These are phyloP conservation scores for Hemicordylus capensis DNA, from an alignment of 2,113 vertebrate genomes.

Conservation along the genomic window DNA sequence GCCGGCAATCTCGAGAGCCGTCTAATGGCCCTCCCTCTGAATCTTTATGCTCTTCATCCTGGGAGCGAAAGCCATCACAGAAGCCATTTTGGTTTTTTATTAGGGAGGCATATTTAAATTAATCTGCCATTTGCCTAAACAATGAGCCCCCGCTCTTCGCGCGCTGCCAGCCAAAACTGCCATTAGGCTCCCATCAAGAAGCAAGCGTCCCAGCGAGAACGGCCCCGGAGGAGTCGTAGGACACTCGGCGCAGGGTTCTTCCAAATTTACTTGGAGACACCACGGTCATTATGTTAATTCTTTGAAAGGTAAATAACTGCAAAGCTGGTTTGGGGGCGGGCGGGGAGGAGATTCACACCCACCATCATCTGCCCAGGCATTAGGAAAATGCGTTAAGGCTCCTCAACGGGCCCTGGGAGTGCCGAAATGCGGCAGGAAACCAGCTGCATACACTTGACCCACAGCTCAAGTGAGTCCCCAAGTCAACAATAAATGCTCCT, in stretches of 20 bases:
- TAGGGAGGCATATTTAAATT: constrained; percentile 89
- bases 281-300: constrained; percentile 83
- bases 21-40: constrained; percentile 81
- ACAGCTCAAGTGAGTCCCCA: too few relatives aligned
- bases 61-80: constrained; percentile 81
- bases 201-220: constrained; percentile 80
- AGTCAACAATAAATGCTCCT: too few relatives aligned
- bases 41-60: constrained; percentile 82
- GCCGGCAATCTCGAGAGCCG: constrained; percentile 78
- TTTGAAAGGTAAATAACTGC: constrained; percentile 85
- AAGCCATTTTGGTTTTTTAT: constrained; percentile 83
- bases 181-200: constrained; percentile 86
- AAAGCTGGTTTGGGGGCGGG: constrained; percentile 73
- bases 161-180: constrained; percentile 83
- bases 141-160: constrained; percentile 82
- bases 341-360: not conserved
- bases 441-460: not conserved
- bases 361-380: not conserved
- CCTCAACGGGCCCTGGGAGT: not conserved
- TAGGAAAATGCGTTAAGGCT: constrained; percentile 55
- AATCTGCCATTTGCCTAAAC: constrained; percentile 89
- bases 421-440: not conserved
- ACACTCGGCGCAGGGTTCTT: constrained; percentile 76
- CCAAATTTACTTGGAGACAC: constrained; percentile 83
- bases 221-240: constrained; percentile 78